These are phyloP conservation scores for Takifugu ocellatus DNA, from an alignment of 2,797 vertebrate genomes.

Conservation along the genomic window DNA sequence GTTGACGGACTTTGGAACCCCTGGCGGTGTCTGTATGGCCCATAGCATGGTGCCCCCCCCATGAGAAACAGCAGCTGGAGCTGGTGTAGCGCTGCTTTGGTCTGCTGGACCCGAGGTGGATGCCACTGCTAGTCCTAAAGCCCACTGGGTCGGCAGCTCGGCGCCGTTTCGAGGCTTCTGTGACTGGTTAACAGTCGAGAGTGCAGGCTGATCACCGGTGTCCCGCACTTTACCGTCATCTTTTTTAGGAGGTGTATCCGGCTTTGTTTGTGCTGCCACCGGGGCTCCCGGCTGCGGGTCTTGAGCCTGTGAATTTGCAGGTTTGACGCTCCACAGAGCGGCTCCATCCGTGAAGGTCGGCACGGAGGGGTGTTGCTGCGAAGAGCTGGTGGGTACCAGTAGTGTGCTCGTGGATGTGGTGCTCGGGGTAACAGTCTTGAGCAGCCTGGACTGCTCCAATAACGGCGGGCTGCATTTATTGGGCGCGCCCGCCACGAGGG, in stretches of 20 bases:
- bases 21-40: constrained; percentile 61
- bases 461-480: constrained; percentile 8
- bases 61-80: constrained; percentile 49
- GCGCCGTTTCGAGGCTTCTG: constrained; percentile 61
- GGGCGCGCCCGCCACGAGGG: constrained; percentile 29
- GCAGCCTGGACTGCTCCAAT: constrained; percentile 50
- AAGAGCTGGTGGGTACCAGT: constrained; percentile 44
- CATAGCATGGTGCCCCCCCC: constrained; percentile 58
- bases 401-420: constrained; percentile 42
- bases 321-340: constrained; percentile 64
- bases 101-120: constrained; percentile 58
- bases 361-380: constrained; percentile 43
- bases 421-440: constrained; percentile 47
- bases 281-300: constrained; percentile 45
- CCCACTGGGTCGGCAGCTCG: constrained; percentile 59
- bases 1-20: constrained; percentile 62
- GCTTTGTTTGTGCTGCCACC: constrained; percentile 46
- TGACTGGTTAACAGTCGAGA: constrained; percentile 55
- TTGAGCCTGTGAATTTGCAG: constrained; percentile 53
- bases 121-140: constrained; percentile 46
- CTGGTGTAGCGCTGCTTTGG: constrained; percentile 59
- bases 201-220: constrained; percentile 41
- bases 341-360: constrained; percentile 57
- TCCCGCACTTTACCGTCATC: constrained; percentile 55
- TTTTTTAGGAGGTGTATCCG: constrained; percentile 49